Conservation (phyloP, 92 coral and sea anemone genomes). For the Actinernus sp. region DNA sequence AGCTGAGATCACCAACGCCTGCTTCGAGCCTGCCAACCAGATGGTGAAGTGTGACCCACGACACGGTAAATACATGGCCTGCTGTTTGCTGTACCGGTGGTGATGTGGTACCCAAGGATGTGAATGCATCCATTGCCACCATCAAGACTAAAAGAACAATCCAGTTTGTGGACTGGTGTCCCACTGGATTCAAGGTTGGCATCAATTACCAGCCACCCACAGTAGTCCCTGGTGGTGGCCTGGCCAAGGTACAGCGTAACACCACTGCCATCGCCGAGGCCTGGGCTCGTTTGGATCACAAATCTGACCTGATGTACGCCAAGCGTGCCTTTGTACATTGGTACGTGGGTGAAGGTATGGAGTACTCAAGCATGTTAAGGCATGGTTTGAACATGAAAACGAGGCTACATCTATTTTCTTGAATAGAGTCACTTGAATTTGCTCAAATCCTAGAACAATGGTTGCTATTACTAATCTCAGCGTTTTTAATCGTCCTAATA, state of each 20-base stretch:
- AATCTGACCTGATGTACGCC: constrained; percentile 82
- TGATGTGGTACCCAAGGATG: constrained; percentile 80
- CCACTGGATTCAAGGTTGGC: constrained; percentile 92
- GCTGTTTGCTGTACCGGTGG: constrained; percentile 81
- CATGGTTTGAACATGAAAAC: no score
- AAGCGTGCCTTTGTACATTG: constrained; percentile 91
- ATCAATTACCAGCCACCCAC: constrained; percentile 87
- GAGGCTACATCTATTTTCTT: no score
- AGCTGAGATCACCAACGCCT: constrained; percentile 81
- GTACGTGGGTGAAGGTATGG: constrained; percentile 94
- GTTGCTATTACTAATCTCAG: no score
- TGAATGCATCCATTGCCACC: constrained; percentile 79
- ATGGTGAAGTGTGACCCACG: constrained; percentile 84
- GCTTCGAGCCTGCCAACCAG: constrained; percentile 90
- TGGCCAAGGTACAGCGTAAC: constrained; percentile 89
- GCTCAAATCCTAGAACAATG: no score
- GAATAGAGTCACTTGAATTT: no score
- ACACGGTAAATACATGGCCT: constrained; percentile 73
- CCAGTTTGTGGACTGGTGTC: constrained; percentile 88
- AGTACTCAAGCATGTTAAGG: no score
- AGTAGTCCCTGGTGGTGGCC: constrained; percentile 76
- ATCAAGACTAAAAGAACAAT: no score
- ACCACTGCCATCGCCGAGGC: constrained; percentile 89
- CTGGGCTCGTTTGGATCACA: constrained; percentile 85
- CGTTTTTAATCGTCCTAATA: no score